Evolutionary conservation across 2,888 invertebrate species (phyloP).

Genomic region (Eudemis profundana): DNA sequence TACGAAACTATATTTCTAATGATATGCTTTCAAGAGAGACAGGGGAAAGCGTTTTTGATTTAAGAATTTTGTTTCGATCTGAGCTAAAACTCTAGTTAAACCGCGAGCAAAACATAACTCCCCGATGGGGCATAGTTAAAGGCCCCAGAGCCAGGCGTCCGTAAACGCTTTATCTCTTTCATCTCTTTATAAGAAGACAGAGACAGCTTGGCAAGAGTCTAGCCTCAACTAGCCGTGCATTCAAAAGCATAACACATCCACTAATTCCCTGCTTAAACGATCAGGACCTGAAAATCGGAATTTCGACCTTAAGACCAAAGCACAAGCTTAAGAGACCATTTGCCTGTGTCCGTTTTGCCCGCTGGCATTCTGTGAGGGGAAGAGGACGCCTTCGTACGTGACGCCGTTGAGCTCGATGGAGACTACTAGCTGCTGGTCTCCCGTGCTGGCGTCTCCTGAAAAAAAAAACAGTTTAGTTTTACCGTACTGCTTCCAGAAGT

Average conservation of each 20-base stretch:
- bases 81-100: conserved; percentile 25
- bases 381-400: conserved; percentile 97
- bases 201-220: conserved; percentile 20
- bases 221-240: conserved; percentile 25
- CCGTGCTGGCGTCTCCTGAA: conserved; percentile 92
- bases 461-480: conserved; percentile 2
- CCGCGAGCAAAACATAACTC: conserved; percentile 18
- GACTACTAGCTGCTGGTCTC: conserved; percentile 95
- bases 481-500: too few relatives aligned
- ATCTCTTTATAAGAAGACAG: neutral
- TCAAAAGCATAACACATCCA: conserved; percentile 28
- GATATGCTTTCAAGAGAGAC: conserved; percentile 42
- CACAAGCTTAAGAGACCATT: conserved; percentile 73
- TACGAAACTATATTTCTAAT: conserved; percentile 40
- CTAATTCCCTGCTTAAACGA: conserved; percentile 31
- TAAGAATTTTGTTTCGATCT: conserved; percentile 10
- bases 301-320: conserved; percentile 27
- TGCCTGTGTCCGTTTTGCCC: conserved; percentile 77
- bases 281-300: conserved; percentile 47
- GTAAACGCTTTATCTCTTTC: neutral
- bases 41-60: conserved; percentile 28
- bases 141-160: conserved; percentile 5
- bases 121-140: conserved; percentile 9
- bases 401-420: conserved; percentile 98
- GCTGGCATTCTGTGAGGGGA: conserved; percentile 80